These are phyloP conservation scores for Apodemia hepburni DNA, from an alignment of 2,888 invertebrate species.

Conservation along the genomic window DNA sequence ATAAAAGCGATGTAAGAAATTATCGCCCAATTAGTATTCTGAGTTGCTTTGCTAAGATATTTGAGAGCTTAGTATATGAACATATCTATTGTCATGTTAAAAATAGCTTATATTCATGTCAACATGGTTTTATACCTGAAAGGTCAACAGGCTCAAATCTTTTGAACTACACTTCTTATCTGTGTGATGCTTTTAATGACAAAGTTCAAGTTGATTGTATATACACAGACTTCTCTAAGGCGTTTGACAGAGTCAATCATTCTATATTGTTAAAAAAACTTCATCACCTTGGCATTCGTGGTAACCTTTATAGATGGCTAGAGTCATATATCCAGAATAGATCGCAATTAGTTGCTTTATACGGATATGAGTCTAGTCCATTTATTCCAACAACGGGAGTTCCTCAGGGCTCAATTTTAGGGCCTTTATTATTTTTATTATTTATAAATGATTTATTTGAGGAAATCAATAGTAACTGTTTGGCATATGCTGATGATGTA, in stretches of 20 bases:
- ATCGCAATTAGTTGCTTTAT: constrained; percentile 7
- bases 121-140: constrained; percentile 19
- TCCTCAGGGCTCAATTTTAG: constrained; percentile 15
- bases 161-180: constrained; percentile 3
- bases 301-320: not conserved
- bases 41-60: constrained; percentile 16
- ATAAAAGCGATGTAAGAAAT: constrained; percentile 9
- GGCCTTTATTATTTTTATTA: constrained; percentile 16
- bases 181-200: constrained; percentile 4
- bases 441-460: constrained; percentile 16
- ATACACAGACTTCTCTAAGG: constrained; percentile 17
- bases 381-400: constrained; percentile 10
- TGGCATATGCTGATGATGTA: constrained; percentile 16
- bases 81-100: constrained; percentile 11
- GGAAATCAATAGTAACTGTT: constrained; percentile 15
- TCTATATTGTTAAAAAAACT: not conserved
- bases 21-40: constrained; percentile 22
- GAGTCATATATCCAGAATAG: not conserved
- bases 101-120: not conserved
- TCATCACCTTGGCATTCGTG: not conserved
- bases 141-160: constrained; percentile 15
- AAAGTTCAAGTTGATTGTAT: constrained; percentile 2
- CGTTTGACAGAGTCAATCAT: constrained; percentile 17
- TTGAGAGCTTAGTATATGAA: constrained; percentile 6
- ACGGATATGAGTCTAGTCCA: constrained; percentile 13